phyloP scores from a whole-genome alignment of 2,888 invertebrate species.

The Lissocephala sabroskyi region DNA sequence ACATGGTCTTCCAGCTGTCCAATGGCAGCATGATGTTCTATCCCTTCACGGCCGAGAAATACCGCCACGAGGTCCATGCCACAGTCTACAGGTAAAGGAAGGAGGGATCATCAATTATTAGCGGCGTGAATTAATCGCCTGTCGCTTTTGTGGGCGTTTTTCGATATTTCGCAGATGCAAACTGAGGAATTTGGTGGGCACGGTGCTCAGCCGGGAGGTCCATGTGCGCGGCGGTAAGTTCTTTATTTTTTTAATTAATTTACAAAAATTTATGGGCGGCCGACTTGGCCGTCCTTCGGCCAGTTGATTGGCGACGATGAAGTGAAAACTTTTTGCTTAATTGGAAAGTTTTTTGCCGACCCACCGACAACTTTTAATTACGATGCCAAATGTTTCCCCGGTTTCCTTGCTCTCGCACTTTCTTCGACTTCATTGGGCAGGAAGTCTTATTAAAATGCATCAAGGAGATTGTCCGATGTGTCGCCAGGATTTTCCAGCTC shows the following conservation, averaged over 20 bases:
- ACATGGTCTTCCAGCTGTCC: slow-evolving; percentile 82
- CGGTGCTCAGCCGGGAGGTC: slow-evolving; percentile 87
- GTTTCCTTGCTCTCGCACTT: not conserved
- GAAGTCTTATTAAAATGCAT: slow-evolving; percentile 41
- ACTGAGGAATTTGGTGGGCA: slow-evolving; percentile 81
- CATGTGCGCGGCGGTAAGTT: slow-evolving; percentile 90
- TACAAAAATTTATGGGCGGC: slow-evolving; percentile 30
- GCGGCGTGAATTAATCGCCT: not conserved
- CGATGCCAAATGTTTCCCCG: slow-evolving; percentile 46
- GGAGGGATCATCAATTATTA: slow-evolving; percentile 1
- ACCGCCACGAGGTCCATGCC: slow-evolving; percentile 88
- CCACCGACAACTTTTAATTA: slow-evolving; percentile 55
- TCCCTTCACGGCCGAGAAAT: slow-evolving; percentile 86
- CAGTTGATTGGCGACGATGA: too few species aligned
- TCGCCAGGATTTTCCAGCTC: slow-evolving; percentile 46
- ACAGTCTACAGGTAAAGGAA: slow-evolving; percentile 81
- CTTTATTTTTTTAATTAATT: slow-evolving; percentile 40
- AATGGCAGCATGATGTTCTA: slow-evolving; percentile 91
- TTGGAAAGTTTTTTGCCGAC: slow-evolving; percentile 59
- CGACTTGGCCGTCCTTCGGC: too few species aligned
- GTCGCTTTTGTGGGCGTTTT: not conserved
- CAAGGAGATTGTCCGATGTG: slow-evolving; percentile 17
- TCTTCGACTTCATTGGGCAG: slow-evolving; percentile 6
- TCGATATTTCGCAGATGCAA: slow-evolving; percentile 72
- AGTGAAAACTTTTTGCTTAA: slow-evolving; percentile 46